Evolutionary conservation across 2,797 vertebrate genomes (phyloP), one percentile per base, ranked within the genome.

Genomic region (Ctenopoma multispine): DNA sequence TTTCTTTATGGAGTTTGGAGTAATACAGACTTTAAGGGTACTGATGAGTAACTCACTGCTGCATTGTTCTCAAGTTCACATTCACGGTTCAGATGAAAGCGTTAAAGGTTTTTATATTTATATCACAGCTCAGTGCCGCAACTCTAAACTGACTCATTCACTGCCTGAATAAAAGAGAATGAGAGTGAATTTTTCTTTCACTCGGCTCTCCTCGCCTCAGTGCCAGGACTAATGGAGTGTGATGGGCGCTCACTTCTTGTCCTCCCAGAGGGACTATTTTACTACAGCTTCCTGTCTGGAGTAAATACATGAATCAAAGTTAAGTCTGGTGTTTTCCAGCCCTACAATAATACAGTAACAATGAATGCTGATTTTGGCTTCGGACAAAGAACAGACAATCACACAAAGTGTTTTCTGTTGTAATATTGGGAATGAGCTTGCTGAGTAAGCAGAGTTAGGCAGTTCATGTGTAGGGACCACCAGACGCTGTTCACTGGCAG

Each of bases 151-250:
- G 17, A 23, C 36, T 31, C n/a, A 20, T 36, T 38, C 18, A 21
- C 18, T 13, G 6, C 2, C 44, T 21, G 53, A 55, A 68, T 23
- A 46, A 58, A 44, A 48, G 7, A 12, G 27, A 70, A 63, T n/a
- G 31, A 63, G 43, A 43, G 12, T 14, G 44, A 58, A 17, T 36
- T 44, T 56, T 17, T 40, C 7, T 18, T 66, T 58, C 7, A 27
- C 17, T 54, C 3, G 0, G 23, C 38, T 63, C 56, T 63, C 40
- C 23, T 60, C 17, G 24, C 43, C 14, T 78, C 55, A 60, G 34
- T 72, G 72, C 49, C 36, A 36, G 47, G 46, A 47, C 48, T 75
- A 73, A 80, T 79, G 49, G 76, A 69, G 58, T 66, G 59, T 38
- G 50, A 55, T 55, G 34, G 57, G 29, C 14, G 49, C 51, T 68